Conservation (phyloP, 2,888 invertebrate genomes). For the Strigamia crassipes region DNA sequence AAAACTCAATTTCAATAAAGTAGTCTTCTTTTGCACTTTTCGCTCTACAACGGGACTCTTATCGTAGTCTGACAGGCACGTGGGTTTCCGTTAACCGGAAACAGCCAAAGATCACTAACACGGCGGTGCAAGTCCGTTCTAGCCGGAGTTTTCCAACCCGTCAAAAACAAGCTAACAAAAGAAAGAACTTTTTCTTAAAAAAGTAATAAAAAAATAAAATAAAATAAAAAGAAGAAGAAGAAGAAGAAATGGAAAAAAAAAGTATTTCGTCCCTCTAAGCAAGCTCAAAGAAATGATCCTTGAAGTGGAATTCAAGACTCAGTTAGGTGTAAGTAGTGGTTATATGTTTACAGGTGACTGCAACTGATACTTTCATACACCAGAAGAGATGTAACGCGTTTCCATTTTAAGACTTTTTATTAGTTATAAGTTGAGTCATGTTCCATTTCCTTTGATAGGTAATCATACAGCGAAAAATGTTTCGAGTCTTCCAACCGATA, state of each 20-base stretch:
- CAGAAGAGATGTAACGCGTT: neutral
- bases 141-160: neutral
- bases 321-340: neutral
- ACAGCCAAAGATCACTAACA: conserved; percentile 23
- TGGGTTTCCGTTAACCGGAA: conserved; percentile 25
- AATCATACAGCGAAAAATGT: neutral
- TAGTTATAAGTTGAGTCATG: neutral
- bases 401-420: neutral
- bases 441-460: neutral
- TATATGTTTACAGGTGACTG: neutral
- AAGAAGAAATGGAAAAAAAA: neutral
- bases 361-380: neutral
- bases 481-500: conserved; percentile 12
- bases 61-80: conserved; percentile 24
- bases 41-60: neutral
- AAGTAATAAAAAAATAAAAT: neutral
- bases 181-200: neutral
- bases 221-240: neutral
- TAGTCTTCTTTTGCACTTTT: neutral
- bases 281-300: conserved; percentile 5
- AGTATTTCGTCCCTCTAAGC: neutral
- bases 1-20: conserved; percentile 3
- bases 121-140: neutral
- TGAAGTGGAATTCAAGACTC: neutral
- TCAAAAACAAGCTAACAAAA: neutral